A percentile compares a stretch with the other conserved stretches of the same genome.
phyloP scores from a whole-genome alignment of 2,113 vertebrate species.

The Accipiter virgatus region DNA sequence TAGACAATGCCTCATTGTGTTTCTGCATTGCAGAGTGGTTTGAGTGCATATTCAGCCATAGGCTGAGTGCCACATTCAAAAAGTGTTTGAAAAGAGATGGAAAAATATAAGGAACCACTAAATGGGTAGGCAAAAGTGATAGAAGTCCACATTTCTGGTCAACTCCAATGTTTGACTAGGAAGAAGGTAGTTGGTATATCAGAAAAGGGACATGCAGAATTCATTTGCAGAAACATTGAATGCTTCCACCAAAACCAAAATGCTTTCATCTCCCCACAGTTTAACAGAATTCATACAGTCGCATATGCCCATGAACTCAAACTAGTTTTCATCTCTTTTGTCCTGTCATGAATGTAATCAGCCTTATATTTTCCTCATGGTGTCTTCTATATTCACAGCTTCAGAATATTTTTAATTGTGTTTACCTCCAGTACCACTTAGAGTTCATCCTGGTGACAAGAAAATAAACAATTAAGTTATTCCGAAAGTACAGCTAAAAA shows the following conservation, averaged over 20 bases:
- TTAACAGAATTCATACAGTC: background rate
- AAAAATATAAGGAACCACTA: slow-evolving; percentile 14
- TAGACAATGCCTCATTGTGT: slow-evolving; percentile 3
- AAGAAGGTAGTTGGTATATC: background rate
- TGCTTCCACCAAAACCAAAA: background rate
- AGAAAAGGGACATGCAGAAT: background rate
- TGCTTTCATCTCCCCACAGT: background rate
- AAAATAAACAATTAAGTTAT: slow-evolving; percentile 13
- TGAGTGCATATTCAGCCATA: slow-evolving; percentile 46
- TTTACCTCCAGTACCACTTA: slow-evolving; percentile 46
- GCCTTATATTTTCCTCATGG: slow-evolving; percentile 33
- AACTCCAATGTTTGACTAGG: background rate
- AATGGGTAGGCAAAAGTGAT: background rate
- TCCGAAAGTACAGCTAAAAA: background rate
- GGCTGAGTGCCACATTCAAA: slow-evolving; percentile 22
- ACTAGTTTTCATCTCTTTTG: background rate
- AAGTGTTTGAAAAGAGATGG: slow-evolving; percentile 21
- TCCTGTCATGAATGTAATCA: background rate
- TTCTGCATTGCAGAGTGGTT: slow-evolving; percentile 55
- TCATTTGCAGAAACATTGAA: background rate
- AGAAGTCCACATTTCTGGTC: background rate
- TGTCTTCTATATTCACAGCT: slow-evolving; percentile 52
- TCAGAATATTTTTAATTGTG: background rate
- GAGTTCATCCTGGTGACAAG: slow-evolving; percentile 75
- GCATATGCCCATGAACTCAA: background rate